Percentiles rank a stretch among this genome's conserved stretches.
These are phyloP conservation scores for Rhopilema esculentum DNA, from an alignment of 30 jellyfish, hydroid and myxozoan species.

Conservation along the genomic window DNA sequence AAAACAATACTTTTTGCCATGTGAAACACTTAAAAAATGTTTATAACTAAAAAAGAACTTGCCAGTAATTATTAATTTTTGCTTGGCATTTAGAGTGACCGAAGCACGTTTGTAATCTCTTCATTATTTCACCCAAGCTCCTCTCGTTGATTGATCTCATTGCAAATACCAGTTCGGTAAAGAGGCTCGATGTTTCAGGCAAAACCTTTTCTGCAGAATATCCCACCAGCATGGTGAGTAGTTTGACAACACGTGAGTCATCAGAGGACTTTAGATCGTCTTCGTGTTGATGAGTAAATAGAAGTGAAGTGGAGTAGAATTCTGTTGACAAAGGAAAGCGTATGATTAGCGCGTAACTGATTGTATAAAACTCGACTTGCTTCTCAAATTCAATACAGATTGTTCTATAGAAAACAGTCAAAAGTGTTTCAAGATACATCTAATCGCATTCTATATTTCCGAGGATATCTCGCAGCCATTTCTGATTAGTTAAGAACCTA, in stretches of 20 bases:
- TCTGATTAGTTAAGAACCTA: not conserved
- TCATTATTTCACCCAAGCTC: constrained; percentile 50
- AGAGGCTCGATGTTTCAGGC: constrained; percentile 70
- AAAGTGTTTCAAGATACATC: no score
- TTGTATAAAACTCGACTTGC: no score
- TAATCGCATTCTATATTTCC: no score
- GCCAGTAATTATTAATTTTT: constrained; percentile 11
- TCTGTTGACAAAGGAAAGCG: constrained; percentile 35
- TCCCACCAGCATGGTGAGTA: constrained; percentile 55
- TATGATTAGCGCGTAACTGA: no score
- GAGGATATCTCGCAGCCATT: no score
- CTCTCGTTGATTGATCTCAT: constrained; percentile 51
- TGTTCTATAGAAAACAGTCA: no score
- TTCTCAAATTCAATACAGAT: no score
- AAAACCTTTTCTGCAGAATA: constrained; percentile 25
- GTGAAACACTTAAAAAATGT: not conserved
- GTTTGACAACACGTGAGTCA: constrained; percentile 33
- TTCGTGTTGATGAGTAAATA: constrained; percentile 77
- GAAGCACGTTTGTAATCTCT: constrained; percentile 45
- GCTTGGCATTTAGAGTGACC: constrained; percentile 3
- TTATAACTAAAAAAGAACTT: not conserved
- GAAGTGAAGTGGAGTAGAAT: constrained; percentile 63
- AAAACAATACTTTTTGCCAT: no score
- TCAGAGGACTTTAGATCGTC: constrained; percentile 40
- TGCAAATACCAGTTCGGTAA: constrained; percentile 79